Percentiles rank a stretch among this genome's conserved stretches.
Conservation (phyloP, 2,113 vertebrate species). For the Hymenochirus boettgeri region DNA sequence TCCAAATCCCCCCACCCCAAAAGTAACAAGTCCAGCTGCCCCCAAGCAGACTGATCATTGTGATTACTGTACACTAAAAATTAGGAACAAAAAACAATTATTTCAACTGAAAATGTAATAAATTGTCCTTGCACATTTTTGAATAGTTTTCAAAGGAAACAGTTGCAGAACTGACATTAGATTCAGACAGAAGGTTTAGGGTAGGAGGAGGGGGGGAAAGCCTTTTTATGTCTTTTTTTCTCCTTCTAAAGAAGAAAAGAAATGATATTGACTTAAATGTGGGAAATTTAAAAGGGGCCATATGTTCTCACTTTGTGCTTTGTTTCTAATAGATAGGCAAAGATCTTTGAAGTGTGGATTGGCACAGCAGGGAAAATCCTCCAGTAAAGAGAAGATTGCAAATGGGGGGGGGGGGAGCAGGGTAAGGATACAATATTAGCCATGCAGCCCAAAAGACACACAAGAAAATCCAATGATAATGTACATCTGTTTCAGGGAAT, state of each 20-base stretch:
- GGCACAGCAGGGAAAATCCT: constrained; percentile 87
- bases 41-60: too few relatives aligned
- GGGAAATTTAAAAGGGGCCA: constrained; percentile 83
- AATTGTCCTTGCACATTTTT: not conserved
- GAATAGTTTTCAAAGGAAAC: constrained; percentile 31
- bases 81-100: not conserved
- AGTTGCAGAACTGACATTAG: constrained; percentile 55
- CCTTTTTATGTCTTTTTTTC: constrained; percentile 53
- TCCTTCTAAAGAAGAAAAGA: constrained; percentile 69
- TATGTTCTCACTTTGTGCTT: constrained; percentile 83
- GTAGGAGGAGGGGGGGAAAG: constrained; percentile 62
- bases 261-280: constrained; percentile 82
- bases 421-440: constrained; percentile 83
- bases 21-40: too few relatives aligned
- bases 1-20: too few relatives aligned
- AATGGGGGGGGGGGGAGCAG: constrained; percentile 68
- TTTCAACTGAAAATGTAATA: not conserved
- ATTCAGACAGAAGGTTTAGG: constrained; percentile 62
- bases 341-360: constrained; percentile 93
- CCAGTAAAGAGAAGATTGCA: constrained; percentile 87
- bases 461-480: constrained; percentile 96
- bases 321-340: constrained; percentile 87
- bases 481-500: constrained; percentile 98
- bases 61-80: not conserved
- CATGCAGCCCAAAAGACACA: constrained; percentile 80